Evolutionary conservation across 2,888 invertebrate genomes (phyloP), one percentile per base, ranked within the genome.

Genomic region (Chrysomela aeneicollis): DNA sequence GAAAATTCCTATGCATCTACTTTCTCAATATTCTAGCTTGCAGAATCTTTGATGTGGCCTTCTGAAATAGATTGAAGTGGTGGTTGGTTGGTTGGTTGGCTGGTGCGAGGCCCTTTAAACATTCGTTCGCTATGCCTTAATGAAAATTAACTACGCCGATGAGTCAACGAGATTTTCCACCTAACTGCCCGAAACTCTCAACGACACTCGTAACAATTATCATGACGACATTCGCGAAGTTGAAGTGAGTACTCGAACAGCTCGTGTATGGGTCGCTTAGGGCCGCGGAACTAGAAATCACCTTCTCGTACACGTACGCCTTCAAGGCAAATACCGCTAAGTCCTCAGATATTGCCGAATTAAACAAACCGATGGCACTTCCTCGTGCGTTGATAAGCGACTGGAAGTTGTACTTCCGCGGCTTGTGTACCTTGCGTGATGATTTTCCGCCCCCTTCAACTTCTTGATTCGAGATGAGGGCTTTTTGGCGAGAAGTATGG

Each of bases 311-410:
- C 73, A 73, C 72, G 70, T 71, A 71, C 72, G 70, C 75, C 75
- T 75, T 73, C 72, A 74, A 64, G 63, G 76, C 76, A 77, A 78
- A 78, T 78, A 78, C 74, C 76, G 74, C 72, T 69, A 71, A 71
- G 64, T 71, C 73, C 73, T 76, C 75, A 63, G 73, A 76, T 78
- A 77, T 79, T 79, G 76, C 77, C 77, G 77, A 79, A 80, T 79
- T 79, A 79, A 79, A 79, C 80, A 78, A 79, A 78, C 77, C 78
- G 71, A 74, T 69, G 74, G 71, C 66, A 66, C 66, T 70, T 73
- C 73, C 70, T 75, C 72, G 71, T 74, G 71, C 66, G 67, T 76
- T 76, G 79, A 79, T 79, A 79, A 78, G 76, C 77, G 57, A 21
- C 26, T 26, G 57, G 15, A 22, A 37, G 55, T 42, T 26, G 57